Base-by-base conservation (phyloP, 2,113 vertebrate species). In the Fukomys damarensis region DNA sequence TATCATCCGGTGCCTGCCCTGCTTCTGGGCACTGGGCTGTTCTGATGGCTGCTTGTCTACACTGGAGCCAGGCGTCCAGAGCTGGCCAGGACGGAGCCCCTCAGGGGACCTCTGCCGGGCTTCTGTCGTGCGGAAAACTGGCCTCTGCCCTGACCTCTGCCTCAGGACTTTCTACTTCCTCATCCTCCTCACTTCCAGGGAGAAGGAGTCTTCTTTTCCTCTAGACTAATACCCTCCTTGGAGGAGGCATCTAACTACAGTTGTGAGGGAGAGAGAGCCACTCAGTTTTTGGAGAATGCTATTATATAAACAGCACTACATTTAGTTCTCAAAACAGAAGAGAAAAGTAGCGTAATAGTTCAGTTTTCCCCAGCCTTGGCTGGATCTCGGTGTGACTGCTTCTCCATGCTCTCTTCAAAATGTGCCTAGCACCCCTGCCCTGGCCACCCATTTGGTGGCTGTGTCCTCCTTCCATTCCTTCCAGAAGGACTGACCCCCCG, bases 261-360 rank as follows among this genome's bases (percentile, higher is more conserved):
- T 58, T 80, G 5, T 65, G 24, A 77, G 76, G 46, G 22, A 35
- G 87, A 88, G 52, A 63, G 43, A 72, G 13, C 74, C 26, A 43
- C 56, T 91, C 80, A 83, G 30, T 96, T 93, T 95, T 90, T 87
- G 24, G 28, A 24, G 11, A 79, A 30, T 80, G 83, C 22, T 68
- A 66, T 77, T 84, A 35, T 32, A 12, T 68, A 19, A 81, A 13
- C 2, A 66, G 22, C 20, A 79, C 19, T 70, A 6, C 54, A 65
- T 12, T 92, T 72, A 59, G 41, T 54, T 56, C 46, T 0, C 32
- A 49, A 24, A 82, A 80, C 58, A 72, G 12, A 61, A 20, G 68
- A 84, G 46, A 32, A 72, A 82, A 89, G 49, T 10, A 43, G 56
- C 32, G 61, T n/a, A 35, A 56, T 65, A 74, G 8, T 81, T 79